A percentile compares a stretch with the other conserved stretches of the same genome.
Conservation (phyloP, 2,797 vertebrate genomes). For the Trachops cirrhosus region DNA sequence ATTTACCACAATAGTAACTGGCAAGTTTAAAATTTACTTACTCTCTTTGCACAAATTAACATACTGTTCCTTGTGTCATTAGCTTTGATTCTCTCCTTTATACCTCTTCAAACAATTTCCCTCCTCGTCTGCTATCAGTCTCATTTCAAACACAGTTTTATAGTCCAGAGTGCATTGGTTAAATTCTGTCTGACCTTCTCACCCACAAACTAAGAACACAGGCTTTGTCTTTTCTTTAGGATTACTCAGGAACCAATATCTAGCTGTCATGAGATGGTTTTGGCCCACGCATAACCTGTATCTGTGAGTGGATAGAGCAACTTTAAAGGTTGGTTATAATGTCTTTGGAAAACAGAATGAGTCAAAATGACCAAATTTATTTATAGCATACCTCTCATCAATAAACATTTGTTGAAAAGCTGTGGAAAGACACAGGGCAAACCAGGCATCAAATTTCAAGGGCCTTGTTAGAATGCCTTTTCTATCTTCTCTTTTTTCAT, state of each 20-base stretch:
- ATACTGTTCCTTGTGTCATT: not conserved
- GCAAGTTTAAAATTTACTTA: not conserved
- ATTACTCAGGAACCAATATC: not conserved
- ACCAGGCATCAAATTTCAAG: not conserved
- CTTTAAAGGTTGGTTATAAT: not conserved
- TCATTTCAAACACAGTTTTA: not conserved
- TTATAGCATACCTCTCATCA: not conserved
- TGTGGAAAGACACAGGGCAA: not conserved
- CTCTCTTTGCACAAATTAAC: not conserved
- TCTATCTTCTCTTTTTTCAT: not conserved
- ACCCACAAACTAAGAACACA: not conserved
- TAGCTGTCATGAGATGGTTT: not conserved
- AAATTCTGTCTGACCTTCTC: not conserved
- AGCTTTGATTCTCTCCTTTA: not conserved
- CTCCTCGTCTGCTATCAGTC: not conserved
- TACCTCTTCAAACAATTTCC: not conserved
- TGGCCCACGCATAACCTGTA: not conserved
- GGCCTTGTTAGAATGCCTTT: not conserved
- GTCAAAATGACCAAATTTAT: not conserved
- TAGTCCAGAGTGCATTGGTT: not conserved
- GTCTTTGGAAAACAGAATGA: conserved; percentile 11
- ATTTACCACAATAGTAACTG: not conserved
- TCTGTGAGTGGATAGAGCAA: not conserved
- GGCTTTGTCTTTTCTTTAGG: not conserved
- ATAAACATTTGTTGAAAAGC: conserved; percentile 5